Base-by-base conservation (phyloP, 2,797 vertebrate species). In the Rhinatrema bivittatum region DNA sequence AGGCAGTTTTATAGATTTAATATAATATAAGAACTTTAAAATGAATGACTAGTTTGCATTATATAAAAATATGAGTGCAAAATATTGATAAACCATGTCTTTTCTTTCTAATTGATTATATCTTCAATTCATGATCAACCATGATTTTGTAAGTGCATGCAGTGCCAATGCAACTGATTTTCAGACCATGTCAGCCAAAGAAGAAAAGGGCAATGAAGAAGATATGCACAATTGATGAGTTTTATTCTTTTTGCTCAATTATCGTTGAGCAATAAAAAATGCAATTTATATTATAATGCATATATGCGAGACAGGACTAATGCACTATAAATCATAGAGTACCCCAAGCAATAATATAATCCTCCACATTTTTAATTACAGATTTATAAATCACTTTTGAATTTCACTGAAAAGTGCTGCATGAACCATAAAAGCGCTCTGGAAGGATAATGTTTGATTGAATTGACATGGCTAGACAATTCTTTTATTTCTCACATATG, bases 381-480 rank as follows among this genome's bases (percentile, higher is more conserved):
- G 44, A 55, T 54, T 50, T 52, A 54, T 60, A 63, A 72, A 79
- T 73, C 47, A 56, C 42, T 59, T 71, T 67, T 63, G 40, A 31
- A 62, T 60, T 32, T 27, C 57, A 19, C 36, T 59, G 36, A 33
- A 47, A 56, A 60, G 52, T 58, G 62, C 34, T 57, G 39, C 29
- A 30, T 35, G 25, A 34, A 22, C 32, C 58, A 16, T 38, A 18
- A 46, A 18, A 7, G 22, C 34, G 9, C 65, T 65, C 40, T 41
- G 52, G 60, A 43, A 42, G 73, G 55, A 63, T 66, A 38, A 39
- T 36, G 53, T 50, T 30, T 53, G 42, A 50, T 64, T 42, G 60
- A 69, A 68, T 68, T 60, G n/a, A n/a, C n/a, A n/a, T n/a, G n/a
- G n/a, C n/a, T n/a, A n/a, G n/a, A n/a, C n/a, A n/a, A n/a, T n/a